Percentiles rank a stretch among this genome's conserved stretches.
Conservation (phyloP, 2,113 vertebrate species). For the Rhinopithecus roxellana region DNA sequence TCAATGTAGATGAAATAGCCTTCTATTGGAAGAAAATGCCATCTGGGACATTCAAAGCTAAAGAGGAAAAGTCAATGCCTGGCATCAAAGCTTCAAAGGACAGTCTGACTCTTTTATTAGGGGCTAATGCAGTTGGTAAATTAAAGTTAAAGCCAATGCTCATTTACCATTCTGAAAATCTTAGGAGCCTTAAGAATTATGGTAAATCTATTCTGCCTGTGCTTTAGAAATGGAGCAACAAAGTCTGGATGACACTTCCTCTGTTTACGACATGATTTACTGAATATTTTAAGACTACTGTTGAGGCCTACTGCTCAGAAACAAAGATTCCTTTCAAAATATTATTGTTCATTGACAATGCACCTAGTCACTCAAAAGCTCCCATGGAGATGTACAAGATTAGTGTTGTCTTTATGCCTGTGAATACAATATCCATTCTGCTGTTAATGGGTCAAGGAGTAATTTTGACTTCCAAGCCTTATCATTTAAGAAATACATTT, state of each 20-base stretch:
- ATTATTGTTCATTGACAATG: neutral
- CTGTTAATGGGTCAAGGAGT: neutral
- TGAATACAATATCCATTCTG: neutral
- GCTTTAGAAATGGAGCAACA: neutral
- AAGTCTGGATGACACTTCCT: neutral
- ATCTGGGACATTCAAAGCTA: neutral
- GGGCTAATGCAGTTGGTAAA: neutral
- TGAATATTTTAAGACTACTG: neutral
- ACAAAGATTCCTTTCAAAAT: neutral
- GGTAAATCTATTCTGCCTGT: neutral
- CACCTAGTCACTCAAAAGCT: neutral
- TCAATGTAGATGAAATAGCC: neutral
- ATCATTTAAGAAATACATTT: neutral
- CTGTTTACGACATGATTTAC: neutral
- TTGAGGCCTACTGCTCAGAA: neutral
- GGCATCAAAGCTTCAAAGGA: neutral
- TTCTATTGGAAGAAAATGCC: neutral
- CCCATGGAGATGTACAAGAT: neutral
- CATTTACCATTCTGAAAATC: neutral
- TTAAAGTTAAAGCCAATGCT: neutral
- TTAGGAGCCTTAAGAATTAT: neutral
- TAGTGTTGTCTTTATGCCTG: neutral
- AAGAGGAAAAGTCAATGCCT: neutral
- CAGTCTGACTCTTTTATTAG: neutral
- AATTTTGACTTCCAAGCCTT: neutral